phyloP scores from a whole-genome alignment of 2,888 invertebrate genomes.

The Sinohyriopsis cumingii region DNA sequence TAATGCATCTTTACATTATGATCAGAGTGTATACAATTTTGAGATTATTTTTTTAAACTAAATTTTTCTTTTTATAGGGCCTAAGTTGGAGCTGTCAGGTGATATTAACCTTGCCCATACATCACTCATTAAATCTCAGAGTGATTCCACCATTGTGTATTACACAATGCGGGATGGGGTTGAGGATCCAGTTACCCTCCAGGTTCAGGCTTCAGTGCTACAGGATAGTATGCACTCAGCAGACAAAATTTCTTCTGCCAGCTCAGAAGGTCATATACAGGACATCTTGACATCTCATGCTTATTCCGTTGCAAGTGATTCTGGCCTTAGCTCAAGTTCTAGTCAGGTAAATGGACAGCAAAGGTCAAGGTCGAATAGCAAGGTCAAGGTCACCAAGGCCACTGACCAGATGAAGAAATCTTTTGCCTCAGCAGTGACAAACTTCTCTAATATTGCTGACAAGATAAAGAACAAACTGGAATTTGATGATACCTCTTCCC shows the following conservation, averaged over 20 bases:
- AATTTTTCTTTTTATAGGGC: constrained; percentile 10
- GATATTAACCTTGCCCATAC: constrained; percentile 7
- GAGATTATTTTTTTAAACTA: too few species aligned
- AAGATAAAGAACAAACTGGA: constrained; percentile 61
- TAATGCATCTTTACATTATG: too few species aligned
- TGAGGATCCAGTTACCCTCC: not conserved
- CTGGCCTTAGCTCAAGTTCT: constrained; percentile 45
- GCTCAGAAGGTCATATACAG: constrained; percentile 5
- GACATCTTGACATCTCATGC: constrained; percentile 23
- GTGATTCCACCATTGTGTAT: constrained; percentile 47
- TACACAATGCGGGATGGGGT: constrained; percentile 7
- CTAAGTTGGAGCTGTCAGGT: constrained; percentile 13
- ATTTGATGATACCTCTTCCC: constrained; percentile 44
- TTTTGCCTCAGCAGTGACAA: constrained; percentile 86
- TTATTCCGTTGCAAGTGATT: constrained; percentile 43
- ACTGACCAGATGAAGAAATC: constrained; percentile 81
- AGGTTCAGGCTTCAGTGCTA: not conserved
- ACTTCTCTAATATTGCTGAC: constrained; percentile 85
- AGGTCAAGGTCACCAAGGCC: constrained; percentile 24
- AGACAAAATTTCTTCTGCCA: constrained; percentile 21
- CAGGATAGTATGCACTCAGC: constrained; percentile 19
- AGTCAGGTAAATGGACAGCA: constrained; percentile 13
- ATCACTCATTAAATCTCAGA: constrained; percentile 40
- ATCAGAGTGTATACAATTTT: too few species aligned
- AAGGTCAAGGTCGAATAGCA: constrained; percentile 32